phyloP scores from a whole-genome alignment of 2,888 invertebrate genomes.

The Selenia dentaria region DNA sequence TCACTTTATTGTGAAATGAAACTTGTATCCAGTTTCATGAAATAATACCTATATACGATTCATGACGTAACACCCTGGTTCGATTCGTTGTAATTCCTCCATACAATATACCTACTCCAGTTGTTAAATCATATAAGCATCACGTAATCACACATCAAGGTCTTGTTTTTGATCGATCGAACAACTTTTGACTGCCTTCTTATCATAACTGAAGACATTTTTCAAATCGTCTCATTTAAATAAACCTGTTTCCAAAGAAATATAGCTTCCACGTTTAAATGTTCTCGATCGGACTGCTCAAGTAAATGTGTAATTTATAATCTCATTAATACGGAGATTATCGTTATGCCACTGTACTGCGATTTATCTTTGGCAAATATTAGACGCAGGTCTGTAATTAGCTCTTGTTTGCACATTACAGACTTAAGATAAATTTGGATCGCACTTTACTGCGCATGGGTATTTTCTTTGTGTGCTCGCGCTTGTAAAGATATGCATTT shows the following conservation, averaged over 20 bases:
- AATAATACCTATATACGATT: too few relatives aligned
- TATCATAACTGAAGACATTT: conserved; percentile 20
- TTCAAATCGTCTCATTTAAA: conserved; percentile 15
- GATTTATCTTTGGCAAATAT: conserved; percentile 76
- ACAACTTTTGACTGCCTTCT: conserved; percentile 5
- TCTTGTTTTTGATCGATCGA: conserved; percentile 7
- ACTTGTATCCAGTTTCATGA: too few relatives aligned
- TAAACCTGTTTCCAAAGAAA: conserved; percentile 24
- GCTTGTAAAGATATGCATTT: too few relatives aligned
- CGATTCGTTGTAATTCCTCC: too few relatives aligned
- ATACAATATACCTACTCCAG: too few relatives aligned
- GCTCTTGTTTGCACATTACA: conserved; percentile 69
- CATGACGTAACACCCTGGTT: too few relatives aligned
- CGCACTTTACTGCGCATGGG: conserved; percentile 51
- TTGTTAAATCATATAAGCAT: too few relatives aligned
- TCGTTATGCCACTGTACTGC: conserved; percentile 60
- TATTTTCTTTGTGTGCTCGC: conserved; percentile 40
- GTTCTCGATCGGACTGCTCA: conserved; percentile 23
- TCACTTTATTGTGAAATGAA: too few relatives aligned
- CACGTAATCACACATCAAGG: neutral
- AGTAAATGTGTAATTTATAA: conserved; percentile 40
- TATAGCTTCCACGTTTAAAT: conserved; percentile 19
- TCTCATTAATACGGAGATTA: conserved; percentile 49
- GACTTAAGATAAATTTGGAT: conserved; percentile 65
- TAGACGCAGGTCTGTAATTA: conserved; percentile 69